Base-by-base conservation (phyloP, 2,113 vertebrate genomes). In the Anguilla japonica region DNA sequence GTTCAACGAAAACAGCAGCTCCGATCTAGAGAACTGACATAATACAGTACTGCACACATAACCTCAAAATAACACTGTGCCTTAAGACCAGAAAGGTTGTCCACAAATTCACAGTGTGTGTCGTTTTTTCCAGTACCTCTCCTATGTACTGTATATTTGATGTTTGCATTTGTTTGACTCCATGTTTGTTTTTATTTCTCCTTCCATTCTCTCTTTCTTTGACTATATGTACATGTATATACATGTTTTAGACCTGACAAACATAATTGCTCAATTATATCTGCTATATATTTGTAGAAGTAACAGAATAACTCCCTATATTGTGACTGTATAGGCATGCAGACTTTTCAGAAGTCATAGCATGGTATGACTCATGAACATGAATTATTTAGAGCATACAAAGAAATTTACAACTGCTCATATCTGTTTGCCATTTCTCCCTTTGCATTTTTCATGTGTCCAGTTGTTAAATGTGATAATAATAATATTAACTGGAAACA, bases 161-260 rank as follows among this genome's bases (percentile, higher is more conserved):
- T 75, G 13, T 26, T 67, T 67, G 60, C 60, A 67, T 20, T 22
- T 67, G 22, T 20, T 67, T 22, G 22, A 29, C n/a, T 75, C 71
- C 71, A 29, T 34, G 9, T 75, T 75, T 75, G 20, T 75, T 34
- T 75, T 26, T 26, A 20, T 67, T 67, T 53, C 50, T 67, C 60
- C 11, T 75, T 75, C 26, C 71, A 7, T 34, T 75, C 9, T 75
- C 71, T 75, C 67, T 75, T n/a, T 75, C n/a, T n/a, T 34, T 75
- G 9, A 75, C 26, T 75, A 83, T 83, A 56, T 34, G 71, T 75
- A 34, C 6, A 75, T 75, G 71, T 75, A 34, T 83, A 57, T 83
- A 15, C 46, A 29, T 83, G 29, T 83, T 34, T 83, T 34, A n/a
- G 43, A 34, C 14, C 18, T 67, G 4, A 6, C 8, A 26, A 22